A percentile compares a stretch with the other conserved stretches of the same genome.
Evolutionary conservation across 53 echinoderm and acorn worm genomes (phyloP).

Genomic region (Apostichopus leukothele): DNA sequence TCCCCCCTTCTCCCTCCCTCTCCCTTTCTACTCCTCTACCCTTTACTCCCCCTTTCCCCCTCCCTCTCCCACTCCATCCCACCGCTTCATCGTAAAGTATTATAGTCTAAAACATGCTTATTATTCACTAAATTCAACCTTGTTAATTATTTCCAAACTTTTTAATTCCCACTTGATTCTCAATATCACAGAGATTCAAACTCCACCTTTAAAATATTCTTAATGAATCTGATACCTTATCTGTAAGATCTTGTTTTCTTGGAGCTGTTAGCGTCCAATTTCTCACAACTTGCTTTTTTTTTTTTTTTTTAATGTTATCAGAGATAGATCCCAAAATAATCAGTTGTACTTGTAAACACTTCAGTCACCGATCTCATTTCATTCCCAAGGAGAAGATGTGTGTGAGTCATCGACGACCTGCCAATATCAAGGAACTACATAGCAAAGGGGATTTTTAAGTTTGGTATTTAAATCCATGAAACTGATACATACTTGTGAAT

Average conservation of each 20-base stretch:
- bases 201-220: background rate
- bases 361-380: conserved; percentile 7
- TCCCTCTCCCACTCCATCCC: too few species aligned
- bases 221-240: background rate
- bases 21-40: too few species aligned
- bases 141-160: too few species aligned
- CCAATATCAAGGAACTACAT: background rate
- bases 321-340: background rate
- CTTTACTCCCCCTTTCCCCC: too few species aligned
- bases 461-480: background rate
- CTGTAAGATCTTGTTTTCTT: background rate
- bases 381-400: background rate
- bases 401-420: background rate
- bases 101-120: too few species aligned
- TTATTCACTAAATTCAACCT: too few species aligned
- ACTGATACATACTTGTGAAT: conserved; percentile 3
- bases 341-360: background rate
- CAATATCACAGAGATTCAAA: background rate
- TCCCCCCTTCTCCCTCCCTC: too few species aligned
- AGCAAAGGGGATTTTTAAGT: background rate
- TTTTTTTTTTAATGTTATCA: background rate
- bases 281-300: background rate
- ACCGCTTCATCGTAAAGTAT: too few species aligned
- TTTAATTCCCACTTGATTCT: too few species aligned
- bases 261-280: background rate